Conservation (phyloP, 2,888 invertebrate genomes). For the Eulithis prunata region DNA sequence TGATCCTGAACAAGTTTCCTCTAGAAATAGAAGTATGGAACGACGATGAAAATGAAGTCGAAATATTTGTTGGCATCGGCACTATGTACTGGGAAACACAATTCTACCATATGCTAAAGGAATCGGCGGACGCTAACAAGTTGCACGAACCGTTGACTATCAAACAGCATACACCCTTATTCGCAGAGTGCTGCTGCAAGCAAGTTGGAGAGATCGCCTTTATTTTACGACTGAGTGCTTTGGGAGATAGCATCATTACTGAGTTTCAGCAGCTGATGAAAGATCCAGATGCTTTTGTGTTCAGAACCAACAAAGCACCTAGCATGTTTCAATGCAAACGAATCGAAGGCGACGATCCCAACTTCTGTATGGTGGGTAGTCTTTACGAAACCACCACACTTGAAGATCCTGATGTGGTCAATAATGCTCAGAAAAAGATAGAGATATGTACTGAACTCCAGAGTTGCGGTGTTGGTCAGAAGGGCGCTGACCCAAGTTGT, state of each 20-base stretch:
- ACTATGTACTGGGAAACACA: conserved; percentile 75
- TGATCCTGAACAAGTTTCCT: conserved; percentile 75
- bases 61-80: conserved; percentile 74
- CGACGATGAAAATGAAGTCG: conserved; percentile 67
- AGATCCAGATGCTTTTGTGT: conserved; percentile 71
- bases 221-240: conserved; percentile 77
- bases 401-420: conserved; percentile 68
- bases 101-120: conserved; percentile 78
- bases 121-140: conserved; percentile 64
- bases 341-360: conserved; percentile 72
- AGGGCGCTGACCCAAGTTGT: conserved; percentile 50
- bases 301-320: conserved; percentile 75
- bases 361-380: conserved; percentile 75
- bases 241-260: conserved; percentile 76
- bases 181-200: conserved; percentile 67
- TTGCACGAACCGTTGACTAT: conserved; percentile 63
- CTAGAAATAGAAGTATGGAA: conserved; percentile 79
- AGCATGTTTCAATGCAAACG: conserved; percentile 74
- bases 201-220: conserved; percentile 73
- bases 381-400: conserved; percentile 74
- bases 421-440: conserved; percentile 60
- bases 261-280: conserved; percentile 74
- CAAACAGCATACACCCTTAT: conserved; percentile 60
- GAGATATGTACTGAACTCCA: conserved; percentile 74
- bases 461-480: conserved; percentile 59